Percentiles rank a stretch among this genome's conserved stretches.
These are phyloP conservation scores for Drosophila affinis DNA, from an alignment of 2,888 invertebrate species.

Conservation along the genomic window DNA sequence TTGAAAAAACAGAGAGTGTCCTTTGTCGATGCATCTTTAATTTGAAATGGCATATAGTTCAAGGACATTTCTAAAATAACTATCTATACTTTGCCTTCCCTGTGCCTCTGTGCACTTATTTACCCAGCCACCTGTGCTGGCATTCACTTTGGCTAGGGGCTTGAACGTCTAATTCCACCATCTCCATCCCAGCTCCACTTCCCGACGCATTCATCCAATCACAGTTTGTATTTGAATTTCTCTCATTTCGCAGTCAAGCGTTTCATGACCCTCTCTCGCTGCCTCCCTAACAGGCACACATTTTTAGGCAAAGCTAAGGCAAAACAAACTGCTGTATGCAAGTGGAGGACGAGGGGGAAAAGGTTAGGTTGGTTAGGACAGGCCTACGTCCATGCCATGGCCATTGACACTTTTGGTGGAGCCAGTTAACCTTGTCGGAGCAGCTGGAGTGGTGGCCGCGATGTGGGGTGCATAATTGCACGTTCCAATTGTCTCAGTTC, in stretches of 20 bases:
- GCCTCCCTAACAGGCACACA: constrained; percentile 23
- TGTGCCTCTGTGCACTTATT: constrained; percentile 49
- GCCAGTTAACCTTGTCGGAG: constrained; percentile 27
- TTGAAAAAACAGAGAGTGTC: not conserved
- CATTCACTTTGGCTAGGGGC: constrained; percentile 47
- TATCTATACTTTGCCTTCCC: constrained; percentile 5
- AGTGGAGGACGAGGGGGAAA: not conserved
- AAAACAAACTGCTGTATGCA: not conserved
- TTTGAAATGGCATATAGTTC: constrained; percentile 34
- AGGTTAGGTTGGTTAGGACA: not conserved
- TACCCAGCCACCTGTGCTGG: constrained; percentile 57
- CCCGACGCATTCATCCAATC: constrained; percentile 60
- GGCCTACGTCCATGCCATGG: not conserved
- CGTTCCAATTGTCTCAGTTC: constrained; percentile 38
- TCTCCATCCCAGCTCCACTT: constrained; percentile 24
- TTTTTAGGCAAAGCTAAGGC: constrained; percentile 43
- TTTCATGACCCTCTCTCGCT: constrained; percentile 53
- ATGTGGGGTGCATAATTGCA: constrained; percentile 33
- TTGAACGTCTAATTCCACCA: not conserved
- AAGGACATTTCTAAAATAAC: constrained; percentile 35
- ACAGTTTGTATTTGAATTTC: constrained; percentile 52
- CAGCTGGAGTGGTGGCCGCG: constrained; percentile 2
- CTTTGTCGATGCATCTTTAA: constrained; percentile 18
- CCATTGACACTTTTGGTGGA: constrained; percentile 12
- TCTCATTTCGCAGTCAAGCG: constrained; percentile 63